phyloP scores from a whole-genome alignment of 2,888 invertebrate species.

The Homarus gammarus region DNA sequence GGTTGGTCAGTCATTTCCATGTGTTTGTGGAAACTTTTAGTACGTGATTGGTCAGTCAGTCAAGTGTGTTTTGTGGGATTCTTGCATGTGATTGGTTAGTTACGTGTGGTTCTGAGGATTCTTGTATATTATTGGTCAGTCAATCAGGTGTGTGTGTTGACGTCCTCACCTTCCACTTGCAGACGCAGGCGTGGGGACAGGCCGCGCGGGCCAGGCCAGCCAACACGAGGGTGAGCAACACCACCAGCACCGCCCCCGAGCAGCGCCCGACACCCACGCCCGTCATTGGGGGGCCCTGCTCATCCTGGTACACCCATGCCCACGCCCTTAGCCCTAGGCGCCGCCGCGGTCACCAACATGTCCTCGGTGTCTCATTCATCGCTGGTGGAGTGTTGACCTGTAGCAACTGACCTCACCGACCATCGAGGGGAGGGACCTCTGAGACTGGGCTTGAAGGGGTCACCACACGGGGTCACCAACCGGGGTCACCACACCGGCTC shows the following conservation, averaged over 20 bases:
- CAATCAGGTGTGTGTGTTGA: no score
- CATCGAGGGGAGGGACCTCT: background rate
- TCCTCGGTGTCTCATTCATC: background rate
- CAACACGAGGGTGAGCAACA: conserved; percentile 48
- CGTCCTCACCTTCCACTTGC: conserved; percentile 87
- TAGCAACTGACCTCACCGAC: background rate
- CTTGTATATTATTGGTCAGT: background rate
- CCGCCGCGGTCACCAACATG: conserved; percentile 32
- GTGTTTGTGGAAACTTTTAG: no score
- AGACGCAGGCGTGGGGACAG: conserved; percentile 89
- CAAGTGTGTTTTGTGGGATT: no score
- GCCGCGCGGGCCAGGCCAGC: conserved; percentile 77
- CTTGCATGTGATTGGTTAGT: no score
- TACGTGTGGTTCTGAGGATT: no score
- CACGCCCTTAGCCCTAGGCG: conserved; percentile 33
- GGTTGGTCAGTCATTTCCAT: no score
- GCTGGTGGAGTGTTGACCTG: background rate
- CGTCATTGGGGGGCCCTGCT: conserved; percentile 53
- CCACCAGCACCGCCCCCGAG: conserved; percentile 52
- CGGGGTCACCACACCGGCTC: background rate
- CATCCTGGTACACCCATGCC: conserved; percentile 60
- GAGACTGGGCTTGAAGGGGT: background rate
- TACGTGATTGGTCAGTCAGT: no score
- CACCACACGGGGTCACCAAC: no score
- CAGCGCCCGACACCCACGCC: conserved; percentile 40